These are phyloP conservation scores for Pediacus dermestoides DNA, from an alignment of 2,888 invertebrate species.

Conservation along the genomic window DNA sequence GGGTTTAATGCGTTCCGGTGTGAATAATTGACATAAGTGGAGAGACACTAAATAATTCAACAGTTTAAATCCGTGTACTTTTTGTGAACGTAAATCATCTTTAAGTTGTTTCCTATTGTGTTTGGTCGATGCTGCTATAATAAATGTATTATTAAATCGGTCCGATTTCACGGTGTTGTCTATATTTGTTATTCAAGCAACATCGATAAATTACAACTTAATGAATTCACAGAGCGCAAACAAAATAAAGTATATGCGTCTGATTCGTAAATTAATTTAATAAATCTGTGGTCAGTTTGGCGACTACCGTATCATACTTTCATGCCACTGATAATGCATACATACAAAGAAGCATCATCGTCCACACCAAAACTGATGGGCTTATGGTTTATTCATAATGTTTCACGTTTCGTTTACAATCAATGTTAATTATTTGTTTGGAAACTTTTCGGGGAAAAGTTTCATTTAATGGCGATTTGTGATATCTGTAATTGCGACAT, in stretches of 20 bases:
- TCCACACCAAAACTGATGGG: slow-evolving; percentile 1
- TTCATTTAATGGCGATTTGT: slow-evolving; percentile 2
- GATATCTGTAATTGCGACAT: neutral
- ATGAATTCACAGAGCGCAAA: slow-evolving; percentile 18
- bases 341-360: too few relatives aligned
- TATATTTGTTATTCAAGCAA: slow-evolving; percentile 25
- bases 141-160: slow-evolving; percentile 30
- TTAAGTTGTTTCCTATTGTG: slow-evolving; percentile 24
- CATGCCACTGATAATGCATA: too few relatives aligned
- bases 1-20: slow-evolving; percentile 9
- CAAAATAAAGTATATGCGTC: slow-evolving; percentile 20
- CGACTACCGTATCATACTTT: slow-evolving; percentile 25
- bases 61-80: slow-evolving; percentile 15
- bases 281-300: slow-evolving; percentile 24
- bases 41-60: slow-evolving; percentile 21
- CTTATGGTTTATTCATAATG: neutral
- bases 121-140: slow-evolving; percentile 26
- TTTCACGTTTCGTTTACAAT: too few relatives aligned
- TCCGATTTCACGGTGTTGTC: slow-evolving; percentile 30
- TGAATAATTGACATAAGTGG: slow-evolving; percentile 19
- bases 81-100: slow-evolving; percentile 24
- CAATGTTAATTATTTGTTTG: slow-evolving; percentile 2
- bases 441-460: neutral
- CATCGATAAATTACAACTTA: slow-evolving; percentile 13
- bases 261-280: slow-evolving; percentile 26